A percentile compares a stretch with the other conserved stretches of the same genome.
Conservation (phyloP, 2,797 vertebrate genomes). For the Acanthiza pusilla region DNA sequence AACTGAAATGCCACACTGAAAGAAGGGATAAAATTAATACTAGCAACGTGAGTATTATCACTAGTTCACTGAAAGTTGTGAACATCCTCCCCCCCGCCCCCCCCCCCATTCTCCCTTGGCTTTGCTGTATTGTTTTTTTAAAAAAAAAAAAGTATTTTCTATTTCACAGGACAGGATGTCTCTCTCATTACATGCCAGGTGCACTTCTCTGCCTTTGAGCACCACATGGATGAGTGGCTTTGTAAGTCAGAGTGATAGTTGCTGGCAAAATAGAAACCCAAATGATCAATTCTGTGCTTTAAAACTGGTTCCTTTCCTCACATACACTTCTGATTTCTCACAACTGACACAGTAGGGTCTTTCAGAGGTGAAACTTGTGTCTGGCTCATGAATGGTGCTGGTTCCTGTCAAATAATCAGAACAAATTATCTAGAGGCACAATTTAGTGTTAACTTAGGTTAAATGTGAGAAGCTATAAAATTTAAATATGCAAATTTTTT, state of each 20-base stretch:
- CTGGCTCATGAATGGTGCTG: accelerated
- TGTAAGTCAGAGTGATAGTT: neutral
- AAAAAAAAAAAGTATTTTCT: neutral
- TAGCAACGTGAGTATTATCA: neutral
- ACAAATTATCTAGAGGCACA: neutral
- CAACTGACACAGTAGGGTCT: neutral
- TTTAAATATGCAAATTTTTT: neutral
- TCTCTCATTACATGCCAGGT: neutral
- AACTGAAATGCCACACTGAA: neutral
- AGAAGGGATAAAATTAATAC: neutral
- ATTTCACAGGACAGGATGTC: neutral
- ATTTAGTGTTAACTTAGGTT: neutral
- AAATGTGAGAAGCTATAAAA: neutral
- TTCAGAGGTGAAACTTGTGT: neutral
- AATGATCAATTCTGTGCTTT: neutral
- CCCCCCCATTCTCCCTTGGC: neutral
- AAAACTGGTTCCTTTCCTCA: neutral
- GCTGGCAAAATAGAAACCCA: neutral
- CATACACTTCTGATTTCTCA: neutral
- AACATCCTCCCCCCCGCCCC: no score
- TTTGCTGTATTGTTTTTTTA: neutral
- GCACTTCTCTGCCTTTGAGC: neutral
- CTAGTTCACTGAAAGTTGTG: neutral
- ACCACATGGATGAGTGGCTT: neutral
- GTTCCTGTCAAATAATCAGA: neutral